A percentile compares a stretch with the other conserved stretches of the same genome.
phyloP scores from a whole-genome alignment of 2,888 invertebrate species.

The Diarsia dahlii region DNA sequence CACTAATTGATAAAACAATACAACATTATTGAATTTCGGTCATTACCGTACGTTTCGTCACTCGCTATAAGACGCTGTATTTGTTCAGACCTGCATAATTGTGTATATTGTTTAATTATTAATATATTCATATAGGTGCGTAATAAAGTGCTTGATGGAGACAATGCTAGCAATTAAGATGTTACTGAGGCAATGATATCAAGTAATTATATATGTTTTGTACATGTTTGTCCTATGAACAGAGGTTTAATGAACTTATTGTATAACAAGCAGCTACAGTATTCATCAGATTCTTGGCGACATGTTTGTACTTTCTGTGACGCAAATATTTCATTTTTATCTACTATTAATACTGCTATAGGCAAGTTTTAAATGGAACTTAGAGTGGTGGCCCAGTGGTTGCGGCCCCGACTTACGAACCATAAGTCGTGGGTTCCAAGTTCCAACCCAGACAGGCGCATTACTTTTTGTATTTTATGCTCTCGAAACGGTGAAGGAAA shows the following conservation, averaged over 20 bases:
- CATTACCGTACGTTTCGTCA: constrained; percentile 30
- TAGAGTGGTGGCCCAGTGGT: no score
- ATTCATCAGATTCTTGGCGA: neutral
- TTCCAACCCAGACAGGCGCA: no score
- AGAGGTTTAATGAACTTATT: constrained; percentile 51
- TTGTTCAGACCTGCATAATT: constrained; percentile 44
- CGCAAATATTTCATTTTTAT: neutral
- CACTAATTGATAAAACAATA: constrained; percentile 55
- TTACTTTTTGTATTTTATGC: no score
- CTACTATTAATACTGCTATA: neutral
- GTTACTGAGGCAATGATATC: constrained; percentile 40
- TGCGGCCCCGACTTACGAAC: no score
- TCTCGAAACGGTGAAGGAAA: no score
- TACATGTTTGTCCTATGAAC: constrained; percentile 11
- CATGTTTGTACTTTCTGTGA: constrained; percentile 3
- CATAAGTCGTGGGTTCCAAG: no score
- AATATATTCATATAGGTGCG: constrained; percentile 44
- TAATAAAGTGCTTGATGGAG: constrained; percentile 24
- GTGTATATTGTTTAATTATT: constrained; percentile 59
- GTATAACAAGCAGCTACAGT: constrained; percentile 38
- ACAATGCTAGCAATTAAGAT: constrained; percentile 57
- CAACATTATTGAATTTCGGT: constrained; percentile 46
- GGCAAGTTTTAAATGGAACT: no score
- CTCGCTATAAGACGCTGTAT: constrained; percentile 33
- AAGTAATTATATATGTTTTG: constrained; percentile 22